A percentile compares a stretch with the other conserved stretches of the same genome.
These are phyloP conservation scores for Dicaeum eximium DNA, from an alignment of 2,113 vertebrate genomes.

Conservation along the genomic window DNA sequence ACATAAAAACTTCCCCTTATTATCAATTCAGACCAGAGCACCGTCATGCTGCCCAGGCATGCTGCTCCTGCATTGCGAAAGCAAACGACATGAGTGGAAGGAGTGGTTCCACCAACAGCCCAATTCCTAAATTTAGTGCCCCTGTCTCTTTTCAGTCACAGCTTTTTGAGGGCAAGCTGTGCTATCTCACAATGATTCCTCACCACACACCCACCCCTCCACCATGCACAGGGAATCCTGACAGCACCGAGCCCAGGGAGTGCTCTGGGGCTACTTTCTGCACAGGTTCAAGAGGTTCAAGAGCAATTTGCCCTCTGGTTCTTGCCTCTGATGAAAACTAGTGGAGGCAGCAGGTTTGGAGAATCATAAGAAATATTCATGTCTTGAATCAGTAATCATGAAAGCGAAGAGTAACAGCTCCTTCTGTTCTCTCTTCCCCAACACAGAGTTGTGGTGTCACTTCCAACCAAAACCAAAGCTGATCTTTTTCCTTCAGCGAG, in stretches of 20 bases:
- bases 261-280: neutral
- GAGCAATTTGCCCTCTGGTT: neutral
- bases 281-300: neutral
- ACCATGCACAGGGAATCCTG: neutral
- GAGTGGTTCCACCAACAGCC: neutral
- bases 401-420: neutral
- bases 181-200: conserved; percentile 10
- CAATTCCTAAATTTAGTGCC: conserved; percentile 47
- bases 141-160: conserved; percentile 49
- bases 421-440: neutral
- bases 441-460: neutral
- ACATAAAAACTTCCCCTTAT: neutral
- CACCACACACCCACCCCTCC: neutral
- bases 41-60: neutral
- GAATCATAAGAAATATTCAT: neutral
- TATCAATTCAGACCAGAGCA: neutral
- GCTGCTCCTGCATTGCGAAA: neutral
- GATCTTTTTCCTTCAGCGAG: neutral
- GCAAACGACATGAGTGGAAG: neutral
- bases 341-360: neutral
- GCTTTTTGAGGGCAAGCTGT: conserved; percentile 34
- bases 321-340: neutral
- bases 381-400: neutral
- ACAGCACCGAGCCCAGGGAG: neutral
- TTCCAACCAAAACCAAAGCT: neutral